Evolutionary conservation across 2,113 vertebrate species (phyloP), one percentile per base, ranked within the genome.

Genomic region (Sturnira hondurensis): DNA sequence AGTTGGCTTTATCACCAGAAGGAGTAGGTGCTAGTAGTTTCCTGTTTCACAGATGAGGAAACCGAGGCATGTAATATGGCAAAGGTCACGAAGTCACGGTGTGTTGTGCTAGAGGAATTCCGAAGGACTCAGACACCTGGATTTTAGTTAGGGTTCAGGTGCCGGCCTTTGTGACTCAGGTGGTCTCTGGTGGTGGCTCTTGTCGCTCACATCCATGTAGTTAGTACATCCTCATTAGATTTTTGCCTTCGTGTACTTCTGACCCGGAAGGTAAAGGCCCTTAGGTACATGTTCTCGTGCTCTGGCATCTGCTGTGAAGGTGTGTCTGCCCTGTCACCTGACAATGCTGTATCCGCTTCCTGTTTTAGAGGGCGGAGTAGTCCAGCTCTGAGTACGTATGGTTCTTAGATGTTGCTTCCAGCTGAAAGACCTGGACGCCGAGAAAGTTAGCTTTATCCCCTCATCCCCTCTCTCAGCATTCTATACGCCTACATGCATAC

Each of bases 321-420:
- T 36, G 0, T 2, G 2, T 36, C 45, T n/a, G 15, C 16, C 9
- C 36, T 28, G 0, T 50, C 41, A 2, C 41, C 50, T 20, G 6
- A 54, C 28, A 52, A 58, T 54, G 67, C 78, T 10, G n/a, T 22
- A 31, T 52, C 81, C 41, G 1, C 17, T 58, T 63, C 76, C 82
- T 76, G 0, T 19, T 5, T 47, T 36, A 20, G 26, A 90, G 68
- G 61, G n/a, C 13, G 14, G 4, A 54, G 16, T 13, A 33, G 52
- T 45, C n/a, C 63, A 43, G 4, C 74, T 86, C 24, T 0, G 0
- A 22, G 56, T 31, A 20, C n/a, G 41, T 14, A 0, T 5, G 6
- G 20, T 84, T 47, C 70, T 86, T 67, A n/a, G 76, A 13, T 78
- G 70, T 84, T 56, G 45, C 5, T 38, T 56, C 50, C n/a, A 20